Evolutionary conservation across 2,797 vertebrate genomes (phyloP).

Genomic region (Mallotus villosus): DNA sequence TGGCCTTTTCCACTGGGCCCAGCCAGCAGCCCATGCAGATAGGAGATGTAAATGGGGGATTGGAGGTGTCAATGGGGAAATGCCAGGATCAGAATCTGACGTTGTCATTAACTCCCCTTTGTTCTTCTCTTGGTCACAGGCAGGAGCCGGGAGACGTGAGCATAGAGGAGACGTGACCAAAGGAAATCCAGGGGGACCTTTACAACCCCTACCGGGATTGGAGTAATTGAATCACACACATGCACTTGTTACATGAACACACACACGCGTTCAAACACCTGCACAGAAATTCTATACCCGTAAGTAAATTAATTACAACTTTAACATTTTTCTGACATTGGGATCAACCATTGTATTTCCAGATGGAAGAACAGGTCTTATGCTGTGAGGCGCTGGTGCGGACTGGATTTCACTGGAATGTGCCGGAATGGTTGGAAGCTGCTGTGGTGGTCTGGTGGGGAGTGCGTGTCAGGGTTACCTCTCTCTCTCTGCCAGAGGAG

Average conservation of each 20-base stretch:
- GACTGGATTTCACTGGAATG: no score
- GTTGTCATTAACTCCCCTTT: conserved; percentile 55
- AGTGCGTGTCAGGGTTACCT: neutral
- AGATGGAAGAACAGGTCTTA: no score
- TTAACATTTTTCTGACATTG: no score
- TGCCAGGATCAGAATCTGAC: conserved; percentile 56
- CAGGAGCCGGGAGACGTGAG: conserved; percentile 13
- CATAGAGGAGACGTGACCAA: conserved; percentile 9
- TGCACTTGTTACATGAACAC: neutral
- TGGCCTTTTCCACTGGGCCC: conserved; percentile 68
- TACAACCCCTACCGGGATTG: neutral
- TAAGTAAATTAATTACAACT: neutral
- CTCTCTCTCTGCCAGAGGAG: neutral
- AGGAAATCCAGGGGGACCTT: conserved; percentile 9
- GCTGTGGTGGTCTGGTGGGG: neutral
- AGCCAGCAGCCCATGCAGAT: conserved; percentile 52
- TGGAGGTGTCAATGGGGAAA: conserved; percentile 61
- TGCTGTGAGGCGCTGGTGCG: no score
- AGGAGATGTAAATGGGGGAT: conserved; percentile 70
- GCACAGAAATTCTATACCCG: neutral
- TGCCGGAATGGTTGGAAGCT: no score
- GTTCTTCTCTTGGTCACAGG: conserved; percentile 32
- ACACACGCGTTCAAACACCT: neutral
- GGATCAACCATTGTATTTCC: no score
- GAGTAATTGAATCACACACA: conserved; percentile 3